Evolutionary conservation across 2,888 invertebrate species (phyloP), one percentile per base, ranked within the genome.

Genomic region (Brassicogethes aeneus): DNA sequence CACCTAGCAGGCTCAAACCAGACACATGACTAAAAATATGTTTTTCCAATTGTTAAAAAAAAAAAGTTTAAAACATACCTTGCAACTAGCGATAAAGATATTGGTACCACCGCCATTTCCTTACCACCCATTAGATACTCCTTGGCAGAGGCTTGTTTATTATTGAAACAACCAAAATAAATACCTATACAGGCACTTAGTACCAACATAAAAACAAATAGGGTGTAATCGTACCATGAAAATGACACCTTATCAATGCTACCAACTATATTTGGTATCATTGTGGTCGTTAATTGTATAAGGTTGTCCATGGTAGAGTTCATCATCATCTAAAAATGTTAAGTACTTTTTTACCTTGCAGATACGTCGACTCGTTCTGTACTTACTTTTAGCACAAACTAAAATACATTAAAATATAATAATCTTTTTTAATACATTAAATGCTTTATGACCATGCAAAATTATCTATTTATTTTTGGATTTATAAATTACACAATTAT

Each of bases 101-200:
- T 76, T 1, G 87, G 85, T 53, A 85, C 72, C n/a, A 79, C 74
- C 3, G 76, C 76, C 83, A 86, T 83, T 52, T 75, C 75, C 60
- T 81, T 80, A 7, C 80, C 80, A 15, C 83, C 86, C 62, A 83
- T 74, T 32, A 85, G 64, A 61, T 85, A 85, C 37, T 85, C 85
- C 13, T 73, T 67, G 1, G 82, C 77, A 1, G 79, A 79, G 43
- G 76, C 73, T 56, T 77, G 76, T 45, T 75, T 76, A 39, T 70
- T 71, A 7, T 70, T 68, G 48, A 71, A 73, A 53, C 69, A 74
- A 10, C 77, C 79, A 54, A 75, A 79, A 59, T 76, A 78, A 15
- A 79, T 59, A 1, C 80, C 79, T 41, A 79, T 75, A 2, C 70
- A 51, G 3, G 71, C 69, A 33, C 78, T 79, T 23, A 76, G 46